Percentiles rank a stretch among this genome's conserved stretches.
phyloP scores from a whole-genome alignment of 2,113 vertebrate genomes.

The Heterochromis multidens region DNA sequence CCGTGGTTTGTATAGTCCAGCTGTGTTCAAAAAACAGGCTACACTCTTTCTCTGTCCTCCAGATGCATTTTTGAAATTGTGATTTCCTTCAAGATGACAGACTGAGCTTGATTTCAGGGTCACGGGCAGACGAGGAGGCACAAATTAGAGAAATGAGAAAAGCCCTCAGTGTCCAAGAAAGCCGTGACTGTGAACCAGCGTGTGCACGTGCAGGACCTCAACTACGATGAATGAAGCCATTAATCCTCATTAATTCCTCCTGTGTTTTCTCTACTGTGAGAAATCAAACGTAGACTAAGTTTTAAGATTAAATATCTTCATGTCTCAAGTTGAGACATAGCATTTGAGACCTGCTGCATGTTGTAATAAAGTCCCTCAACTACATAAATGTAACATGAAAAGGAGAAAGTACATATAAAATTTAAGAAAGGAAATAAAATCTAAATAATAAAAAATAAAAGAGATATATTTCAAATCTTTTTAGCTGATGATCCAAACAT shows the following conservation, averaged over 20 bases:
- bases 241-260: fast-evolving
- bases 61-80: background rate
- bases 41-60: background rate
- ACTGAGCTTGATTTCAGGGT: background rate
- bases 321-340: conserved; percentile 21
- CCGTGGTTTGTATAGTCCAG: background rate
- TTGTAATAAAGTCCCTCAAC: background rate
- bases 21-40: fast-evolving
- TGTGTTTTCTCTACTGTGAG: background rate
- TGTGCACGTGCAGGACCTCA: background rate
- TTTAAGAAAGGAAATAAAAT: conserved; percentile 20
- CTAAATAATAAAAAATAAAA: background rate
- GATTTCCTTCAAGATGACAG: fast-evolving
- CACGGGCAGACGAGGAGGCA: no score
- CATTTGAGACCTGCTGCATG: conserved; percentile 11
- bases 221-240: background rate
- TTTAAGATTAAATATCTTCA: background rate
- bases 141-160: background rate
- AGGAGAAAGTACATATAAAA: background rate
- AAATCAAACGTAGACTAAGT: fast-evolving
- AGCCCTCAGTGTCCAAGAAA: background rate
- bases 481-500: background rate
- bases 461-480: no score
- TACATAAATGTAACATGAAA: background rate
- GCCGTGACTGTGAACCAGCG: background rate